These are phyloP conservation scores for Cryptoprocta ferox DNA, from an alignment of 2,797 vertebrate genomes.

Conservation along the genomic window DNA sequence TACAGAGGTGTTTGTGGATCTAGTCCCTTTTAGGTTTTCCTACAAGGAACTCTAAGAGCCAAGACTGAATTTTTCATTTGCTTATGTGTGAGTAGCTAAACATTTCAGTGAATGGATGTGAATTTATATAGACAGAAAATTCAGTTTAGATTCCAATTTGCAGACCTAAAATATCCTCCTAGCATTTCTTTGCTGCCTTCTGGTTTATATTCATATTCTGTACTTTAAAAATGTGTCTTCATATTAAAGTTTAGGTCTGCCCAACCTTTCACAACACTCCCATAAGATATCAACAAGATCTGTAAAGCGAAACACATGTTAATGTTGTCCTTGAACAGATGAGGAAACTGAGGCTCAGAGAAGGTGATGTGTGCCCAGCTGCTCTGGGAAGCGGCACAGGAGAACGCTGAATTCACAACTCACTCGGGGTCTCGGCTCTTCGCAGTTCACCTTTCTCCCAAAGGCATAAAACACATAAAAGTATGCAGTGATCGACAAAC, in stretches of 20 bases:
- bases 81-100: neutral
- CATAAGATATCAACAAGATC: neutral
- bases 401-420: fast-evolving
- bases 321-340: neutral
- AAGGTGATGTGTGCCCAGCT: neutral
- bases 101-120: neutral
- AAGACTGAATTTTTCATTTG: neutral
- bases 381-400: neutral
- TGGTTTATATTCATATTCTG: neutral
- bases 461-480: neutral
- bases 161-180: neutral
- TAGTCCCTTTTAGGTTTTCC: neutral
- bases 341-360: neutral
- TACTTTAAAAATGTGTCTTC: neutral
- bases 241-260: neutral
- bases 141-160: constrained; percentile 2
- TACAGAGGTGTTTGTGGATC: neutral
- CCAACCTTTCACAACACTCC: neutral
- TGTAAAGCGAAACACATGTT: neutral
- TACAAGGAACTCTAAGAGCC: neutral
- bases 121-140: neutral
- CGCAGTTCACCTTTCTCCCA: neutral
- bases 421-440: neutral
- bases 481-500: neutral
- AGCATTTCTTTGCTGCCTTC: neutral